Base-by-base conservation (phyloP, 2,113 vertebrate genomes). In the Garra rufa region DNA sequence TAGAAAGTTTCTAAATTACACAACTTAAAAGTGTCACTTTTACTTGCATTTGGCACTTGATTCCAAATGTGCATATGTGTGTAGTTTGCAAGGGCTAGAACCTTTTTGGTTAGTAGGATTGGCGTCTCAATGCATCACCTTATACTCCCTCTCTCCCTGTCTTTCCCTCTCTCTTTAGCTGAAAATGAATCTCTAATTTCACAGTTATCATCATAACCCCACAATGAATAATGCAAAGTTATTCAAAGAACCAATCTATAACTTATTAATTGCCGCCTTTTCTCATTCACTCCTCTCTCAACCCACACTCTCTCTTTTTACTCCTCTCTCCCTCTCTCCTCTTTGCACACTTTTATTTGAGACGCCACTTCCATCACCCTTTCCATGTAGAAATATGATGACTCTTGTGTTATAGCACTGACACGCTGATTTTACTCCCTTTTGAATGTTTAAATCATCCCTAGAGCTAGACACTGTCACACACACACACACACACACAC, bases 131-230 rank as follows among this genome's bases (percentile, higher is more conserved):
- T 65, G 34, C 80, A 70, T 43, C 55, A 41, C 38, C 59, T 41
- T 17, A 57, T 28, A 24, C 9, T 13, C 83, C 21, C 76, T 75
- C 43, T 71, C 59, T 86, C 85, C 79, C 85, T 48, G 67, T 34
- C 41, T 3, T 26, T 55, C 43, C 17, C 73, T 69, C 75, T 75
- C 43, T 61, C 83, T 80, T 59, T 84, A 48, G 65, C 85, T 50
- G 78, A 82, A 85, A 87, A 87, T 77, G 77, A 82, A 85, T 87
- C 78, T 85, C 76, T 87, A 82, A 87, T 87, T 87, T 87, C 78
- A 78, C 86, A 87, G 86, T 87, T 82, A 87, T 85, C 83, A 76
- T 87, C 78, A 82, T 87, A 87, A 85, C 71, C 71, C 43, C 78
- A 71, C 61, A 70, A 82, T 85, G 83, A 87, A 87, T 87, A 82